phyloP scores from a whole-genome alignment of 2,888 invertebrate genomes.

The Philereme transversata region DNA sequence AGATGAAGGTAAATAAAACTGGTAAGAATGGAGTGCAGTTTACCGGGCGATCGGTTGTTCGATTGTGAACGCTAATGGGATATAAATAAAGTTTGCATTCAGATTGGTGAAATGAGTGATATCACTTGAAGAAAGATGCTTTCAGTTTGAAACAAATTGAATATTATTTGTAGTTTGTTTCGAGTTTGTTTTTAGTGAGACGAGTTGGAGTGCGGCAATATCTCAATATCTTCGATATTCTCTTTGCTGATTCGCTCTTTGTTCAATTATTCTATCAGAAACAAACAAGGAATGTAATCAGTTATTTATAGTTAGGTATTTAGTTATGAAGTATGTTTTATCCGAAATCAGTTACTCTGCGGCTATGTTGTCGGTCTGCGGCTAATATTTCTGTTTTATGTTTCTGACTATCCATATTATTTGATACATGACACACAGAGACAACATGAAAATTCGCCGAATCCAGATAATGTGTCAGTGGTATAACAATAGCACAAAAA shows the following conservation, averaged over 20 bases:
- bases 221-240: constrained; percentile 15
- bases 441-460: too few relatives aligned
- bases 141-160: constrained; percentile 25
- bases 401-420: too few relatives aligned
- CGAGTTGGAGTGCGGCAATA: constrained; percentile 19
- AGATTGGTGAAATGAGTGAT: constrained; percentile 17
- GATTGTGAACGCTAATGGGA: constrained; percentile 35
- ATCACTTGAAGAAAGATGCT: constrained; percentile 23
- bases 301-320: too few relatives aligned
- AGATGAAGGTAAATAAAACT: constrained; percentile 20
- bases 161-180: constrained; percentile 25
- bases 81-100: constrained; percentile 39
- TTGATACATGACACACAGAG: too few relatives aligned
- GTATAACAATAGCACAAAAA: too few relatives aligned
- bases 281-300: too few relatives aligned
- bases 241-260: neutral
- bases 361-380: too few relatives aligned
- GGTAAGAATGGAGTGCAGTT: constrained; percentile 24
- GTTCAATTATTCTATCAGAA: neutral
- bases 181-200: constrained; percentile 19
- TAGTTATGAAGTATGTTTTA: too few relatives aligned
- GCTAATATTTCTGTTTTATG: too few relatives aligned
- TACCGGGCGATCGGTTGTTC: constrained; percentile 31
- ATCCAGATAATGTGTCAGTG: too few relatives aligned
- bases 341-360: too few relatives aligned